These are phyloP conservation scores for Anoplolepis gracilipes DNA, from an alignment of 1,140 invertebrate genomes.

Conservation along the genomic window DNA sequence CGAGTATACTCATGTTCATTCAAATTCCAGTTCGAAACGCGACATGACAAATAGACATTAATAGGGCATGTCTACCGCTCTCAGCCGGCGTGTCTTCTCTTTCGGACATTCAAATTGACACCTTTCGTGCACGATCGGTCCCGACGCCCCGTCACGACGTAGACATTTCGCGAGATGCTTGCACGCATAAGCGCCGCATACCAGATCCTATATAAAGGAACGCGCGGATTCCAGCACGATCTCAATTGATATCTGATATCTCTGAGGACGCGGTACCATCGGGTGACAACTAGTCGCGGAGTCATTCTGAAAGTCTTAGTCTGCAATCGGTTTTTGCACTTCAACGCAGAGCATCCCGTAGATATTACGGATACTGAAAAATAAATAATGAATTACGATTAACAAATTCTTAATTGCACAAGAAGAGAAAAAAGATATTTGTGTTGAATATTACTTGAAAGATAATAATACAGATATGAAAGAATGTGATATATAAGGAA, in stretches of 20 bases:
- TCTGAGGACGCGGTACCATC: conserved; percentile 1
- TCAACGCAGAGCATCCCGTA: background rate
- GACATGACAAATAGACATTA: conserved; percentile 76
- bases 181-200: conserved; percentile 40
- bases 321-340: background rate
- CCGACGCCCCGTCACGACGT: conserved; percentile 28
- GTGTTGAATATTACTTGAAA: conserved; percentile 8
- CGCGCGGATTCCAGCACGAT: conserved; percentile 55
- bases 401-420: background rate
- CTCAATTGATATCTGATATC: conserved; percentile 71
- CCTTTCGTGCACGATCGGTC: conserved; percentile 77
- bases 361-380: background rate
- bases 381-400: background rate
- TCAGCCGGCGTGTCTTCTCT: conserved; percentile 49
- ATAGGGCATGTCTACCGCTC: conserved; percentile 75
- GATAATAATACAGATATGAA: background rate
- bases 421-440: background rate
- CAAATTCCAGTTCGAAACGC: conserved; percentile 25
- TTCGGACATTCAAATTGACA: conserved; percentile 80
- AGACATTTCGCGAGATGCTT: conserved; percentile 62
- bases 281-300: conserved; percentile 52
- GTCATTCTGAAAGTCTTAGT: background rate
- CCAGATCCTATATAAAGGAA: conserved; percentile 76
- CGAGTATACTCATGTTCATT: background rate
- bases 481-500: background rate